These are phyloP conservation scores for Listronotus bonariensis DNA, from an alignment of 1,140 invertebrate genomes.

Conservation along the genomic window DNA sequence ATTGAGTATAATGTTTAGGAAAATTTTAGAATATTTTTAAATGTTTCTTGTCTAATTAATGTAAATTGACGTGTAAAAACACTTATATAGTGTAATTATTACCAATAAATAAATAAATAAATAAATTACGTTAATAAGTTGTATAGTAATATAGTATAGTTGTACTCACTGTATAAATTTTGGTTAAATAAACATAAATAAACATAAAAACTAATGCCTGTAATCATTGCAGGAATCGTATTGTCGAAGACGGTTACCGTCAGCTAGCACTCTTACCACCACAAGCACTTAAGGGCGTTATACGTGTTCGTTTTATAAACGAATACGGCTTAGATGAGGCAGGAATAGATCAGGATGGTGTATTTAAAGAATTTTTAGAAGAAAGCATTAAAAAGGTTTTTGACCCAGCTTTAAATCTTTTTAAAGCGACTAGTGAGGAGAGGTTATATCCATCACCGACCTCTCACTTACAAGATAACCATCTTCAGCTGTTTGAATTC, in stretches of 20 bases:
- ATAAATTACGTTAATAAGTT: too few relatives aligned
- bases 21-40: too few relatives aligned
- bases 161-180: too few relatives aligned
- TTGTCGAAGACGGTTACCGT: conserved; percentile 96
- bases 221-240: conserved; percentile 63
- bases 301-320: conserved; percentile 97
- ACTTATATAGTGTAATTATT: too few relatives aligned
- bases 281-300: conserved; percentile 89
- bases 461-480: conserved; percentile 91
- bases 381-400: conserved; percentile 97
- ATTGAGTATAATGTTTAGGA: too few relatives aligned
- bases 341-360: conserved; percentile 99
- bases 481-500: conserved; percentile 96
- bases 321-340: conserved; percentile 97
- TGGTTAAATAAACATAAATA: too few relatives aligned
- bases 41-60: too few relatives aligned
- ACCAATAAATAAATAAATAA: too few relatives aligned
- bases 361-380: conserved; percentile 97
- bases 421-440: conserved; percentile 92
- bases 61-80: too few relatives aligned
- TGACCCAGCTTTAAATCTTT: conserved; percentile 95
- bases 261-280: conserved; percentile 86
- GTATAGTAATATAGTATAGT: too few relatives aligned
- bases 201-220: too few relatives aligned
- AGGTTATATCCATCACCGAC: conserved; percentile 95